A percentile compares a stretch with the other conserved stretches of the same genome.
Evolutionary conservation across 2,888 invertebrate genomes (phyloP).

Genomic region (Erannis defoliaria): DNA sequence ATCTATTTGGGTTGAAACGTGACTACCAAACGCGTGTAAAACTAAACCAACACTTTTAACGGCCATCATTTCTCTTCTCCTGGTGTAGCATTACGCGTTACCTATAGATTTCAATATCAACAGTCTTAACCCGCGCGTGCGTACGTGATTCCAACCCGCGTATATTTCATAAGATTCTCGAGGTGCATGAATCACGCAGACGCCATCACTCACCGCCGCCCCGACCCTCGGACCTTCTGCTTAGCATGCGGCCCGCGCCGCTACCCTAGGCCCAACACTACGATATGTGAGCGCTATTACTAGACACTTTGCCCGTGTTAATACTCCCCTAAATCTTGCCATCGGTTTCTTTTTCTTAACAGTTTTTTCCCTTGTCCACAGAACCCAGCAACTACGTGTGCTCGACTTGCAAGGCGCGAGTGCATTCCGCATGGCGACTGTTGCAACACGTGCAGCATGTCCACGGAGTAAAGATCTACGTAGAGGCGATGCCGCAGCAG

Average conservation of each 20-base stretch:
- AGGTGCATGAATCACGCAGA: slow-evolving; percentile 86
- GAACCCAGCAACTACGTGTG: slow-evolving; percentile 98
- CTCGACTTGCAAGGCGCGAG: slow-evolving; percentile 96
- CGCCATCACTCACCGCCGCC: slow-evolving; percentile 83
- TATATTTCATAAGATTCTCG: slow-evolving; percentile 87
- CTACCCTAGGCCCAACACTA: slow-evolving; percentile 82
- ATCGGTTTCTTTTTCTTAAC: slow-evolving; percentile 62
- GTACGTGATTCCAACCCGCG: slow-evolving; percentile 82
- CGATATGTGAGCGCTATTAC: slow-evolving; percentile 87
- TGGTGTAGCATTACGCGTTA: slow-evolving; percentile 67
- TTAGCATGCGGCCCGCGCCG: slow-evolving; percentile 80
- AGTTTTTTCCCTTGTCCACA: slow-evolving; percentile 80
- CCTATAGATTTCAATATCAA: slow-evolving; percentile 86
- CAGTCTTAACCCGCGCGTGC: slow-evolving; percentile 82
- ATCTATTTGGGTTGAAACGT: slow-evolving; percentile 24
- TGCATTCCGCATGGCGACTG: slow-evolving; percentile 97
- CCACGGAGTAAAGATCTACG: slow-evolving; percentile 97
- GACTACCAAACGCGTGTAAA: slow-evolving; percentile 40
- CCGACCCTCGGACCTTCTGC: slow-evolving; percentile 80
- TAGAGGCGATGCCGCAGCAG: slow-evolving; percentile 87
- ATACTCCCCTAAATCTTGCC: slow-evolving; percentile 82
- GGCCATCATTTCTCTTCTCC: slow-evolving; percentile 57
- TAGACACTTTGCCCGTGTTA: slow-evolving; percentile 86
- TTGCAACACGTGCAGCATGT: slow-evolving; percentile 98
- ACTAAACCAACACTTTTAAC: slow-evolving; percentile 45